Evolutionary conservation across 2,888 invertebrate species (phyloP).

Genomic region (Hypomecis atomaria): DNA sequence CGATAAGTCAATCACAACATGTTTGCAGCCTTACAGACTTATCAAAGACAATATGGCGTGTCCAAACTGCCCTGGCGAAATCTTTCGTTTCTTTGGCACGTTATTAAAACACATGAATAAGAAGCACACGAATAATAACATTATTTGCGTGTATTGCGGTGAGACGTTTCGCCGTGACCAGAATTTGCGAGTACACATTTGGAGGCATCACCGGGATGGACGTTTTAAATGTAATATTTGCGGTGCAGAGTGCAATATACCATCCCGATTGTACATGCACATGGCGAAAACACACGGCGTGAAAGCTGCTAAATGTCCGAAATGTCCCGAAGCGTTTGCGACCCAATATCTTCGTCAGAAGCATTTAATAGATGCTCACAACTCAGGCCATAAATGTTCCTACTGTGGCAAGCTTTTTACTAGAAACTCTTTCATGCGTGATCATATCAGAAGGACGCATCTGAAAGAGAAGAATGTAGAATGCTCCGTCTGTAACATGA

Average conservation of each 20-base stretch:
- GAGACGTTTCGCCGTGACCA: slow-evolving; percentile 76
- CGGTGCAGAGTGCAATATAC: slow-evolving; percentile 73
- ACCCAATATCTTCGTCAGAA: slow-evolving; percentile 81
- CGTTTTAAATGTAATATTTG: slow-evolving; percentile 75
- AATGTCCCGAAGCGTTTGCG: slow-evolving; percentile 76
- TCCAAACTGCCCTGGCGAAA: slow-evolving; percentile 70
- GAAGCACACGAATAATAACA: slow-evolving; percentile 75
- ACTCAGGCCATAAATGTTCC: slow-evolving; percentile 74
- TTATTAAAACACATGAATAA: slow-evolving; percentile 76
- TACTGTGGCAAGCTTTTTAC: slow-evolving; percentile 76
- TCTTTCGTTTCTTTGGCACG: slow-evolving; percentile 76
- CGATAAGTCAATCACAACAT: slow-evolving; percentile 73
- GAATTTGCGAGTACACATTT: slow-evolving; percentile 74
- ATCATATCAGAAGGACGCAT: slow-evolving; percentile 73
- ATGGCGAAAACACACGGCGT: slow-evolving; percentile 78
- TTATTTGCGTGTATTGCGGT: slow-evolving; percentile 78
- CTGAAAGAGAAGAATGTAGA: slow-evolving; percentile 77
- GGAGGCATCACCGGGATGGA: slow-evolving; percentile 76
- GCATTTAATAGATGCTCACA: slow-evolving; percentile 82
- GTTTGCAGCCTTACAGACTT: slow-evolving; percentile 71
- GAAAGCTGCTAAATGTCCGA: slow-evolving; percentile 75
- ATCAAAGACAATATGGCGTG: slow-evolving; percentile 76
- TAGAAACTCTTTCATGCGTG: slow-evolving; percentile 72
- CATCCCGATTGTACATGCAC: slow-evolving; percentile 77
- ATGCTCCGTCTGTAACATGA: slow-evolving; percentile 75